Percentiles rank a stretch among this genome's conserved stretches.
Conservation (phyloP, 2,113 vertebrate species). For the Gracilinanus agilis region DNA sequence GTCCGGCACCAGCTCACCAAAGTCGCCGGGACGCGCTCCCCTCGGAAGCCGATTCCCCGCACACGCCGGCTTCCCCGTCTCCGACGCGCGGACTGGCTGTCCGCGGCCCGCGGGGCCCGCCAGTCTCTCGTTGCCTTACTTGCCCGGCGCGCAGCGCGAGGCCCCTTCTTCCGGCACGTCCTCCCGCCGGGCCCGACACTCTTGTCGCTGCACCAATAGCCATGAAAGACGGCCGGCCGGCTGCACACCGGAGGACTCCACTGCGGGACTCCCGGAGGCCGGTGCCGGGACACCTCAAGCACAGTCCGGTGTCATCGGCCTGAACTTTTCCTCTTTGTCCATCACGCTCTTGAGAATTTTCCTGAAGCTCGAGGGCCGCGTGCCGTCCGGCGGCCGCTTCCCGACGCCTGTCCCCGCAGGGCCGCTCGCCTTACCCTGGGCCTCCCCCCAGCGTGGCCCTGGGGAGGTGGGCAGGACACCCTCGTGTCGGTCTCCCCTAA, state of each 20-base stretch:
- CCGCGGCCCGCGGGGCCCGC: conserved; percentile 83
- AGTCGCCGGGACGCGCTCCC: conserved; percentile 51
- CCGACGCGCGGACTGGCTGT: conserved; percentile 87
- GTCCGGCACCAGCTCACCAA: conserved; percentile 56
- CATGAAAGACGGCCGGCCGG: conserved; percentile 75
- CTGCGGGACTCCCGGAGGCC: conserved; percentile 63
- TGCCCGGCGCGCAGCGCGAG: conserved; percentile 87
- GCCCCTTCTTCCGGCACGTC: conserved; percentile 76
- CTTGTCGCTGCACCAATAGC: conserved; percentile 69
- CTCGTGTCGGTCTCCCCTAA: too few species aligned
- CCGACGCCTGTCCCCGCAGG: conserved; percentile 61
- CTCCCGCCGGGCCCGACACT: conserved; percentile 8
- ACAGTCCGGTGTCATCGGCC: conserved; percentile 72
- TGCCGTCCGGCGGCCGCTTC: conserved; percentile 68
- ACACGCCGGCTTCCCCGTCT: conserved; percentile 76
- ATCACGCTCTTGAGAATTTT: conserved; percentile 54
- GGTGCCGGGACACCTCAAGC: conserved; percentile 71
- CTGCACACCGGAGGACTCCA: conserved; percentile 78
- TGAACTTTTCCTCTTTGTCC: conserved; percentile 37
- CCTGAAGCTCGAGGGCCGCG: conserved; percentile 42
- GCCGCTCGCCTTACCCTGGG: conserved; percentile 77
- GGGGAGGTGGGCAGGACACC: too few species aligned
- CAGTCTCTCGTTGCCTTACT: conserved; percentile 93
- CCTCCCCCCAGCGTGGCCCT: background rate
- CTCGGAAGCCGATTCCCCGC: conserved; percentile 41